Evolutionary conservation across 1,140 invertebrate genomes (phyloP).

Genomic region (Drosophila quadrilineata): DNA sequence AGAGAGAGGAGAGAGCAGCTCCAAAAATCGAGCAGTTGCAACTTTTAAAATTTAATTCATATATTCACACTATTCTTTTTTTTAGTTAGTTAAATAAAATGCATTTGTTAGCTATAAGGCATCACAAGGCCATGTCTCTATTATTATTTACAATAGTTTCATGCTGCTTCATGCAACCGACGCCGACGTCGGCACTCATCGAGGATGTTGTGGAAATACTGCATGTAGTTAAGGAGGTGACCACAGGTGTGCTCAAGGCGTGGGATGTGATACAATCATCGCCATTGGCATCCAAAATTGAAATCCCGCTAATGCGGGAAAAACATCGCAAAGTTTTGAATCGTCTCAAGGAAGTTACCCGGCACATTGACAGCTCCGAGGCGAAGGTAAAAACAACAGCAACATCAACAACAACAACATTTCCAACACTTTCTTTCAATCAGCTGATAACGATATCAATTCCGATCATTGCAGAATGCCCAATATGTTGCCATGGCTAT

Average conservation of each 20-base stretch:
- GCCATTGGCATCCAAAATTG: slow-evolving; percentile 82
- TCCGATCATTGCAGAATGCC: slow-evolving; percentile 53
- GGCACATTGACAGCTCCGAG: slow-evolving; percentile 80
- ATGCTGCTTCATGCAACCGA: slow-evolving; percentile 23
- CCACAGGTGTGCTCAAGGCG: slow-evolving; percentile 83
- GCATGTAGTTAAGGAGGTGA: slow-evolving; percentile 84
- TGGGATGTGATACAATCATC: slow-evolving; percentile 84
- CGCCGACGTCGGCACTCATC: slow-evolving; percentile 80
- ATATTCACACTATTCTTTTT: too few relatives aligned
- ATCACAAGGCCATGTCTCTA: too few relatives aligned
- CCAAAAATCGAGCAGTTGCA: too few relatives aligned
- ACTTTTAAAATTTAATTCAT: too few relatives aligned
- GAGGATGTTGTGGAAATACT: slow-evolving; percentile 85
- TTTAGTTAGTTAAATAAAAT: too few relatives aligned
- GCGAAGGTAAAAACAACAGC: slow-evolving; percentile 49
- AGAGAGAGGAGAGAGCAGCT: neutral
- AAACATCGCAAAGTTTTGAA: slow-evolving; percentile 83
- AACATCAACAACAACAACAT: neutral
- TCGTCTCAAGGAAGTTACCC: slow-evolving; percentile 81
- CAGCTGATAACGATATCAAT: neutral
- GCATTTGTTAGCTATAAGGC: too few relatives aligned
- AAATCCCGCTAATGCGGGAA: slow-evolving; percentile 83
- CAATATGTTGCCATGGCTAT: slow-evolving; percentile 71
- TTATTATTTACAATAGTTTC: slow-evolving; percentile 19
- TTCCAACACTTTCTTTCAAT: neutral